Evolutionary conservation across 2,113 vertebrate genomes (phyloP).

Genomic region (Butorides virescens): DNA sequence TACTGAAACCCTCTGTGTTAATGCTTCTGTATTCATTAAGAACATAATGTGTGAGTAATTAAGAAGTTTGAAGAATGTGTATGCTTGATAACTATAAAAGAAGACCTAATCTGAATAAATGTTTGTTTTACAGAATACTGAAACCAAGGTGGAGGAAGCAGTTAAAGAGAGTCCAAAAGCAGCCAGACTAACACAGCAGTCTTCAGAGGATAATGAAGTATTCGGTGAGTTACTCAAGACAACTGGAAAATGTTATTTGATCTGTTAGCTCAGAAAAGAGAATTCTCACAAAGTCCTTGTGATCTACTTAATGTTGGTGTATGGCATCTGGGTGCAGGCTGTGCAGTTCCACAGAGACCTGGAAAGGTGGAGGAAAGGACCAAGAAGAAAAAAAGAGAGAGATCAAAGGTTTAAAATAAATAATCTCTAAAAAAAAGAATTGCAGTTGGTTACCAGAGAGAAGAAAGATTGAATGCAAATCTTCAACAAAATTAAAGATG

Average conservation of each 20-base stretch:
- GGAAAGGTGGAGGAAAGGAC: not conserved
- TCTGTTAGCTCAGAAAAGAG: not conserved
- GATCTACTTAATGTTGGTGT: not conserved
- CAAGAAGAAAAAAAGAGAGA: not conserved
- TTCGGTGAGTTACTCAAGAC: constrained; percentile 78
- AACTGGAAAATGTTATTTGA: not conserved
- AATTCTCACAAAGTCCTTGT: not conserved
- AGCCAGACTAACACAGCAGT: constrained; percentile 58
- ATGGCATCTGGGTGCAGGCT: not conserved
- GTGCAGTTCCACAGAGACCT: not conserved
- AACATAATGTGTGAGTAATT: not conserved
- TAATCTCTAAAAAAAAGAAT: not conserved
- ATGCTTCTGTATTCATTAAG: not conserved
- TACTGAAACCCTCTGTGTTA: not conserved
- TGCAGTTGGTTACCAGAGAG: not conserved
- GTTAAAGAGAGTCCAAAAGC: not conserved
- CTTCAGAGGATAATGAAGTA: constrained; percentile 84
- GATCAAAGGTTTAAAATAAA: not conserved
- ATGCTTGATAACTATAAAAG: not conserved
- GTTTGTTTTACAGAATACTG: constrained; percentile 54
- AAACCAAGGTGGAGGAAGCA: constrained; percentile 32
- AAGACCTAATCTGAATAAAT: not conserved
- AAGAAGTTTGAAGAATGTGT: not conserved
- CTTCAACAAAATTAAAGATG: not conserved
- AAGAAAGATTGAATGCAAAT: not conserved